These are phyloP conservation scores for Eulemur coronatus DNA, from an alignment of 2,797 vertebrate species.

Conservation along the genomic window DNA sequence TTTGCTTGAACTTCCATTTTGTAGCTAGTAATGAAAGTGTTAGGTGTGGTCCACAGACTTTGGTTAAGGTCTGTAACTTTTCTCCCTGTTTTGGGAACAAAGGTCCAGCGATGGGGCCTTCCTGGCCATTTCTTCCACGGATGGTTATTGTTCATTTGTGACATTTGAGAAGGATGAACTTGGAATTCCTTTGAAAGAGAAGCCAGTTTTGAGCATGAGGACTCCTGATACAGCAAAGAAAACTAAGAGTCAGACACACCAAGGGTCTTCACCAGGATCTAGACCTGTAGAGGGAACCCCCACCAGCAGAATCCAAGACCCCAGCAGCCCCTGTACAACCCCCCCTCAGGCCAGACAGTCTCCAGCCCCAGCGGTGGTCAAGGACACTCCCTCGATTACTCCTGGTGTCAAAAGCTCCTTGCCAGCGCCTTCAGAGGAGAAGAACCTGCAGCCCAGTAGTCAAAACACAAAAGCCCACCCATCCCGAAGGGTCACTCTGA, in stretches of 20 bases:
- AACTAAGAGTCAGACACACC: slow-evolving; percentile 83
- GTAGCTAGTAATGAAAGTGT: no score
- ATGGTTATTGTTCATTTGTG: slow-evolving; percentile 98
- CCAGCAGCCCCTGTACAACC: slow-evolving; percentile 49
- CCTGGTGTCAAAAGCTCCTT: slow-evolving; percentile 3
- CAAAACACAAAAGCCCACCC: slow-evolving; percentile 84
- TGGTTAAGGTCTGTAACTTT: not conserved
- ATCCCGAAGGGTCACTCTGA: slow-evolving; percentile 93
- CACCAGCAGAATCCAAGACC: slow-evolving; percentile 70
- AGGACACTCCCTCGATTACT: slow-evolving; percentile 69
- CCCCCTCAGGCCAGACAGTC: slow-evolving; percentile 53
- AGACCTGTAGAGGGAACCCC: slow-evolving; percentile 79
- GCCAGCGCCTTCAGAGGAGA: slow-evolving; percentile 85
- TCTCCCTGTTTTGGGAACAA: slow-evolving; percentile 33
- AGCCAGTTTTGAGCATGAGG: slow-evolving; percentile 87
- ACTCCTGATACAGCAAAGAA: slow-evolving; percentile 88
- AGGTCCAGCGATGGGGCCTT: slow-evolving; percentile 96
- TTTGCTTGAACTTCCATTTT: not conserved
- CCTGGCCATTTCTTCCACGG: slow-evolving; percentile 96
- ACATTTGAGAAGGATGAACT: slow-evolving; percentile 94
- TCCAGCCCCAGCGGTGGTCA: not conserved
- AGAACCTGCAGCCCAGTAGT: slow-evolving; percentile 61
- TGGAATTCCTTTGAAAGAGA: slow-evolving; percentile 92
- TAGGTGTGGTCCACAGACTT: fast-evolving
- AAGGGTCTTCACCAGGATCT: slow-evolving; percentile 85